phyloP scores from a whole-genome alignment of 2,113 vertebrate species.

The Campylorhamphus procurvoides region DNA sequence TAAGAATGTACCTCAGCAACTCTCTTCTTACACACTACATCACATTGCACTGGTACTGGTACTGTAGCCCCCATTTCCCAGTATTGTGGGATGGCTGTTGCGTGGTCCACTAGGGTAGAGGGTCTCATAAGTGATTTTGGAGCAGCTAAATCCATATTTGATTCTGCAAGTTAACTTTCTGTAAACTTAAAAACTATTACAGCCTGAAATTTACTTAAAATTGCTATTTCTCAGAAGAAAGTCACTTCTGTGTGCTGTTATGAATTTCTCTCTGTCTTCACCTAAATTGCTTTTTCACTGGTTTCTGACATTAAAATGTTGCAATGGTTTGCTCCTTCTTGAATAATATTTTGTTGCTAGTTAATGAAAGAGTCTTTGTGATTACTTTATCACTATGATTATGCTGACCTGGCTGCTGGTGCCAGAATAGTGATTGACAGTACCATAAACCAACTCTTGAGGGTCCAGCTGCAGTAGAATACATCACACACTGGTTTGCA shows the following conservation, averaged over 20 bases:
- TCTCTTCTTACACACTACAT: not conserved
- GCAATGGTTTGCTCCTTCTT: not conserved
- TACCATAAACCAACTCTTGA: constrained; percentile 77
- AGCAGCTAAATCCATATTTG: not conserved
- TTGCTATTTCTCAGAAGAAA: not conserved
- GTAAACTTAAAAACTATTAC: not conserved
- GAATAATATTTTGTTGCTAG: not conserved
- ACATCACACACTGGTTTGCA: constrained; percentile 73
- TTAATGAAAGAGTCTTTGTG: not conserved
- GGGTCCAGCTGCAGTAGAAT: constrained; percentile 75
- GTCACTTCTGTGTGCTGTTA: not conserved
- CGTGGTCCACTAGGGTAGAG: not conserved
- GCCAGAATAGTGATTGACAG: constrained; percentile 77
- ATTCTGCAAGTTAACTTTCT: not conserved
- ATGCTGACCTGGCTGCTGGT: constrained; percentile 73
- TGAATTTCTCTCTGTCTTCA: not conserved
- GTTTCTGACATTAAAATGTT: not conserved
- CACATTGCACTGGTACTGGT: too few relatives aligned
- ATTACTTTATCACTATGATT: not conserved
- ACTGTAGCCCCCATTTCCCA: not conserved
- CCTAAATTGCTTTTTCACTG: not conserved
- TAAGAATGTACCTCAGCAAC: not conserved
- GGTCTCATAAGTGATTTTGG: not conserved
- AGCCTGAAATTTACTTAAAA: not conserved
- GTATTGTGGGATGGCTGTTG: not conserved